These are phyloP conservation scores for Thymelicus lineola DNA, from an alignment of 2,888 invertebrate genomes.

Conservation along the genomic window DNA sequence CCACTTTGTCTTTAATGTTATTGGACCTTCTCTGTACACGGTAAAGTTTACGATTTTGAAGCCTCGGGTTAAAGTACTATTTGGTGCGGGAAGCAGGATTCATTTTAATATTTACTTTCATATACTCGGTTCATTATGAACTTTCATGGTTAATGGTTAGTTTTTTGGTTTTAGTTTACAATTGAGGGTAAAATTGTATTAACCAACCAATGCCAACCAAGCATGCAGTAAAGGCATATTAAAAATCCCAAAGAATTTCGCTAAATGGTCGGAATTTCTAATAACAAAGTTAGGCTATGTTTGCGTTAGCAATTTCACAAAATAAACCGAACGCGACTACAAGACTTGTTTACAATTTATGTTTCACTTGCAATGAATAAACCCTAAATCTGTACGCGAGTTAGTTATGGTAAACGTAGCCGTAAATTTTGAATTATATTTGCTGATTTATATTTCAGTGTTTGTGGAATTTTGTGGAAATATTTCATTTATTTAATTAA, in stretches of 20 bases:
- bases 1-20: neutral
- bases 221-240: too few species aligned
- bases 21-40: neutral
- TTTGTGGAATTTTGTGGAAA: slow-evolving; percentile 30
- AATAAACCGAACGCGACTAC: slow-evolving; percentile 12
- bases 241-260: too few species aligned
- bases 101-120: too few species aligned
- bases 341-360: slow-evolving; percentile 20
- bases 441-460: slow-evolving; percentile 31
- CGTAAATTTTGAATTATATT: slow-evolving; percentile 33
- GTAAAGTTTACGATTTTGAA: neutral
- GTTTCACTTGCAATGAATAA: slow-evolving; percentile 27
- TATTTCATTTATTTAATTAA: slow-evolving; percentile 30
- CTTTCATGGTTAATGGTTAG: too few species aligned
- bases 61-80: neutral
- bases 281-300: neutral
- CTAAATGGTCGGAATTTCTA: too few species aligned
- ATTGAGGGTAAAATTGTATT: too few species aligned
- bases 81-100: too few species aligned
- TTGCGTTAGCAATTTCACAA: neutral
- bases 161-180: too few species aligned
- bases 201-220: too few species aligned
- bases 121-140: too few species aligned
- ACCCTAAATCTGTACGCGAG: slow-evolving; percentile 25
- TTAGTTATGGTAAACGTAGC: slow-evolving; percentile 33